Conservation (phyloP, 2,113 vertebrate genomes). For the Eclectus roratus region DNA sequence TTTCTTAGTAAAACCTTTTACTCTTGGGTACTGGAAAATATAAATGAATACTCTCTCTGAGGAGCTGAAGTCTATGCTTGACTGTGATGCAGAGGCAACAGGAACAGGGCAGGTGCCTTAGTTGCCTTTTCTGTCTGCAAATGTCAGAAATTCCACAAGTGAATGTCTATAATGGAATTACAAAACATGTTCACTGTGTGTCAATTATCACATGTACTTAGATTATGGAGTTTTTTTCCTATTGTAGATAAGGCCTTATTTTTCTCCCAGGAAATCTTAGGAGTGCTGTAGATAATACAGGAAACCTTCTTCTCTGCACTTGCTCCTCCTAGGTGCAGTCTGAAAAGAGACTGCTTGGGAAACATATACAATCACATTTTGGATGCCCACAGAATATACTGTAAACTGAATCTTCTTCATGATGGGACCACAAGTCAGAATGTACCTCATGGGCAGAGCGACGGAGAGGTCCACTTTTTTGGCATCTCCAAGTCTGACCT, state of each 20-base stretch:
- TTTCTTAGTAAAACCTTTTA: background rate
- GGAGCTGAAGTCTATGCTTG: background rate
- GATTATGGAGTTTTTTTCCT: accelerated
- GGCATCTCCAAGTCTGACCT: background rate
- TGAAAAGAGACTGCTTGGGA: background rate
- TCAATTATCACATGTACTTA: background rate
- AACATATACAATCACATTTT: background rate
- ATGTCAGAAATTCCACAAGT: background rate
- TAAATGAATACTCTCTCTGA: background rate
- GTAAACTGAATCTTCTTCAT: background rate
- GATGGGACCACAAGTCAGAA: background rate
- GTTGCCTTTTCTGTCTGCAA: background rate
- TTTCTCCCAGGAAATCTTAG: background rate
- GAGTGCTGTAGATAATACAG: background rate
- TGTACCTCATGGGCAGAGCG: accelerated
- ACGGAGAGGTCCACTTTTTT: background rate
- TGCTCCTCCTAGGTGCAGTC: background rate
- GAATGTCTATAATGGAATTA: background rate
- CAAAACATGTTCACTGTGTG: background rate
- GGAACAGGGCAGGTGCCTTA: background rate
- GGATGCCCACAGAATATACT: background rate
- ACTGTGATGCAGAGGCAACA: background rate
- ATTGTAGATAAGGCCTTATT: background rate
- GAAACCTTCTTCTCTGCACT: background rate
- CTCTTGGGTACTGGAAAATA: background rate